Conservation (phyloP, 92 coral and sea anemone genomes). For the Siderastrea siderea region DNA sequence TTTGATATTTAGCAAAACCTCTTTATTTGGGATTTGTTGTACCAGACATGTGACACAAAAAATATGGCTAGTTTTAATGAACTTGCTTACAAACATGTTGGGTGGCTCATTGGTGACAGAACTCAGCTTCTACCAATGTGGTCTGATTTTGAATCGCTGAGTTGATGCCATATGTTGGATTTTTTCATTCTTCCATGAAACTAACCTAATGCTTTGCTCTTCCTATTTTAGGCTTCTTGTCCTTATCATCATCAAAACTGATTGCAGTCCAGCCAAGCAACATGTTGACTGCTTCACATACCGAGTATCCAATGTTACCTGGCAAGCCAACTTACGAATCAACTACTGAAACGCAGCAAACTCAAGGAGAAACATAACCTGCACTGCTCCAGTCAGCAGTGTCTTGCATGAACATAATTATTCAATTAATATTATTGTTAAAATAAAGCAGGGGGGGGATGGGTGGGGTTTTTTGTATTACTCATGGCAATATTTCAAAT, state of each 20-base stretch:
- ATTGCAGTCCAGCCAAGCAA: constrained; percentile 95
- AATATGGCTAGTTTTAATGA: no score
- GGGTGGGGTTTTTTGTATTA: neutral
- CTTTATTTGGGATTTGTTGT: no score
- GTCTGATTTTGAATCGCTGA: no score
- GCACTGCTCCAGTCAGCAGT: neutral
- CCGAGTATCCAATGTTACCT: constrained; percentile 82
- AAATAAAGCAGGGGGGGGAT: neutral
- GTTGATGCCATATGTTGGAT: no score
- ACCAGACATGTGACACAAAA: no score
- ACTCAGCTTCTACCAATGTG: no score
- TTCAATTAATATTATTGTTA: neutral
- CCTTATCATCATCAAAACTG: constrained; percentile 91
- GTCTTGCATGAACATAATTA: constrained; percentile 1
- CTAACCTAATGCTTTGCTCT: no score
- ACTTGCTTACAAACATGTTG: no score
- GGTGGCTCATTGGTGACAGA: no score
- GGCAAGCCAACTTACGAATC: constrained; percentile 83
- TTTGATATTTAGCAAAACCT: no score
- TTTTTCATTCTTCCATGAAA: neutral
- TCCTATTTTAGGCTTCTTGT: constrained; percentile 80
- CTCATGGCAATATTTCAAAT: neutral
- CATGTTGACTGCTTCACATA: constrained; percentile 65
- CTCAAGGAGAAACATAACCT: constrained; percentile 32
- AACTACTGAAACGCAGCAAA: constrained; percentile 47